Evolutionary conservation across 2,113 vertebrate genomes (phyloP).

Genomic region (Tenrec ecaudatus): DNA sequence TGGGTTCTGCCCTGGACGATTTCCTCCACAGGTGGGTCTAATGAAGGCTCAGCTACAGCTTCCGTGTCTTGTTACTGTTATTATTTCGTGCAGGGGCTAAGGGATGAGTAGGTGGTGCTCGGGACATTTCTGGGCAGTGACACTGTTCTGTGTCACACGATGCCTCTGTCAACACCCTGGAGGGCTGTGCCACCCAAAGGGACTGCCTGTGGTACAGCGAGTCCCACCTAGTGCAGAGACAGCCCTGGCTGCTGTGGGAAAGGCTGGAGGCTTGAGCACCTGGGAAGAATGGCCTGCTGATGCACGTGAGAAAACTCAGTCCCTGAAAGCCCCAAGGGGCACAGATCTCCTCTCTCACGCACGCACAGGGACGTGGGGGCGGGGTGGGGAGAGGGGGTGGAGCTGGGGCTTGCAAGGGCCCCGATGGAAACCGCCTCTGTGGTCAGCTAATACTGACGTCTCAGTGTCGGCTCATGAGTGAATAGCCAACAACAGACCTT

Average conservation of each 20-base stretch:
- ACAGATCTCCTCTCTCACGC: no score
- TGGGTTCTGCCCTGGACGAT: background rate
- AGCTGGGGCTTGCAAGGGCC: background rate
- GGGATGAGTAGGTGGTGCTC: background rate
- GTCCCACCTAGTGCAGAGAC: no score
- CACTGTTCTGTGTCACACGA: background rate
- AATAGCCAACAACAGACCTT: no score
- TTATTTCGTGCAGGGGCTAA: background rate
- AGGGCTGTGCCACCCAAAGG: no score
- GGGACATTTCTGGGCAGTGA: background rate
- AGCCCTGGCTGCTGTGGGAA: background rate
- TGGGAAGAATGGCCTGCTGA: background rate
- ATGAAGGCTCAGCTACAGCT: background rate
- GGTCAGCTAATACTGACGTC: background rate
- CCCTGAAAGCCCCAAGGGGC: no score
- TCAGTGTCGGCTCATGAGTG: background rate
- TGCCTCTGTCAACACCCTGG: background rate
- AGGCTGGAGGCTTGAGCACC: background rate
- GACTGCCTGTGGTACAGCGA: no score
- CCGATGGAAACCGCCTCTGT: background rate
- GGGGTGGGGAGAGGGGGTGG: background rate
- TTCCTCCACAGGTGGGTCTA: background rate
- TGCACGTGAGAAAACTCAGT: no score
- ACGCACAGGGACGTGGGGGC: no score
- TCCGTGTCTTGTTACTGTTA: background rate